Conservation (phyloP, 64 coral and sea anemone species). For the Montipora foliosa region DNA sequence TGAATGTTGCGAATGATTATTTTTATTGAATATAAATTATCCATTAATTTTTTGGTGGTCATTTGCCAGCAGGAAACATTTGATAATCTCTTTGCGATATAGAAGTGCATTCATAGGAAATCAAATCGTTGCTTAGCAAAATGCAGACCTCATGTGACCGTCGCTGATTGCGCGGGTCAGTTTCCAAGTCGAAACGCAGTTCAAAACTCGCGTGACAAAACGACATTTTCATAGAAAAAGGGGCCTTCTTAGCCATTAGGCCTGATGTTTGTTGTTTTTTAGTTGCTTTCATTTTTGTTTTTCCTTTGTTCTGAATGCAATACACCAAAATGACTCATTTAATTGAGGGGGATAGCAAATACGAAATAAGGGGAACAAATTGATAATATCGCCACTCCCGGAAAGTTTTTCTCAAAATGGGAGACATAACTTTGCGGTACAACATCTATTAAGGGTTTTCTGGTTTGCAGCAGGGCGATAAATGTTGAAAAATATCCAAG, state of each 20-base stretch:
- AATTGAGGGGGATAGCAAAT: not conserved
- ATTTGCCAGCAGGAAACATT: conserved; percentile 34
- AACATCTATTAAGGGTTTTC: not conserved
- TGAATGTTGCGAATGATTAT: conserved; percentile 27
- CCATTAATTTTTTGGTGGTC: conserved; percentile 50
- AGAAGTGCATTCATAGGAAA: not conserved
- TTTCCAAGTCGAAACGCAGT: not conserved
- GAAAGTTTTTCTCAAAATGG: not conserved
- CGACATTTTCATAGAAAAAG: not conserved
- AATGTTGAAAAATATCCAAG: not conserved
- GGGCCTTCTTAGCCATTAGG: not conserved
- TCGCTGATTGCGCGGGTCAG: not conserved
- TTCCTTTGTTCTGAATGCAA: not conserved
- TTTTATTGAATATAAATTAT: conserved; percentile 63
- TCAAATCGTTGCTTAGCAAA: conserved; percentile 17
- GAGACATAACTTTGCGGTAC: not conserved
- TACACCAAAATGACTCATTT: not conserved
- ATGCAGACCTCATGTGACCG: not conserved
- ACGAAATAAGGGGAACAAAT: not conserved
- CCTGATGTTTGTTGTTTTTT: not conserved
- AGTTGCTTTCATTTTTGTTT: not conserved
- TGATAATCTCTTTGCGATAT: not conserved
- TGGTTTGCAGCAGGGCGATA: not conserved
- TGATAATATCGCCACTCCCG: not conserved
- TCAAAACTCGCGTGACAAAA: not conserved